Evolutionary conservation across 92 coral and sea anemone species (phyloP).

Genomic region (Desmophyllum pertusum): DNA sequence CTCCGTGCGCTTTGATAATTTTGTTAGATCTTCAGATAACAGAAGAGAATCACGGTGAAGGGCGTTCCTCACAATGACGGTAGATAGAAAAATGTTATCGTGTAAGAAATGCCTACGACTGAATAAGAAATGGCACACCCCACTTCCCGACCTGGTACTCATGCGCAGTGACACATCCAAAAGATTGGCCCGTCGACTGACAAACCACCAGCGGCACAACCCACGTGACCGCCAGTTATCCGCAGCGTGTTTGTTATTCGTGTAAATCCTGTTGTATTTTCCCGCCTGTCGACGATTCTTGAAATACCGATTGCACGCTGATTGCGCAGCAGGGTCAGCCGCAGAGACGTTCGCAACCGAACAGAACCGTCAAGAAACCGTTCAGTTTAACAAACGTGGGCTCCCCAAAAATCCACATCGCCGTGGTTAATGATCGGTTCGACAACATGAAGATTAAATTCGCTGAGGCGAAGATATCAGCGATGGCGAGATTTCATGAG

Average conservation of each 20-base stretch:
- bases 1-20: conserved; percentile 44
- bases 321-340: conserved; percentile 61
- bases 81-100: conserved; percentile 56
- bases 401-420: conserved; percentile 66
- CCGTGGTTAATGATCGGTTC: conserved; percentile 60
- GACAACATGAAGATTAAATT: conserved; percentile 66
- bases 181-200: conserved; percentile 68
- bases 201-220: conserved; percentile 57
- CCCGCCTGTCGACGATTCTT: conserved; percentile 57
- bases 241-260: conserved; percentile 30
- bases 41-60: conserved; percentile 49
- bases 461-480: conserved; percentile 68
- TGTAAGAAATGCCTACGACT: conserved; percentile 64
- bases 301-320: conserved; percentile 69
- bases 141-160: conserved; percentile 71
- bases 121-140: conserved; percentile 69
- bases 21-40: conserved; percentile 64
- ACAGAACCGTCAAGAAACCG: conserved; percentile 60
- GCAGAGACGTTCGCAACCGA: conserved; percentile 57
- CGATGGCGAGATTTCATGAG: conserved; percentile 63
- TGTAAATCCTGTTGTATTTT: conserved; percentile 57
- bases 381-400: conserved; percentile 61
- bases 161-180: conserved; percentile 75
- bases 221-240: conserved; percentile 61
- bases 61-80: conserved; percentile 51